These are phyloP conservation scores for Silurus asotus DNA, from an alignment of 2,113 vertebrate genomes.

Conservation along the genomic window DNA sequence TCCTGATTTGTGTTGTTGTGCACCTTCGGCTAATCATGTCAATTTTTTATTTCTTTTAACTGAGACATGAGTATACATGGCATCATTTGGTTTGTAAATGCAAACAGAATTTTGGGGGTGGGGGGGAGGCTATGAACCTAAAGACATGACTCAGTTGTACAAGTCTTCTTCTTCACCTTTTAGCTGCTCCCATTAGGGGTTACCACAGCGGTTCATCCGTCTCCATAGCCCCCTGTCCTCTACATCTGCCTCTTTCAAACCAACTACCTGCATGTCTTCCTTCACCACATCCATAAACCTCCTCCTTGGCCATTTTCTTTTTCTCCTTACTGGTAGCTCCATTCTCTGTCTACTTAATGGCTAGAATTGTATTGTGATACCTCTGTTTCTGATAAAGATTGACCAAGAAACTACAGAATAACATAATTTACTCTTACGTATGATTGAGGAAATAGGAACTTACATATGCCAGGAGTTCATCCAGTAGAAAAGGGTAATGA, in stretches of 20 bases:
- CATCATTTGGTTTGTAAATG: background rate
- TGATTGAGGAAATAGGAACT: background rate
- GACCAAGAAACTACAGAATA: background rate
- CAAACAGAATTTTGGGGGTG: background rate
- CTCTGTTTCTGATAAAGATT: background rate
- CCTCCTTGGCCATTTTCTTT: too few relatives aligned
- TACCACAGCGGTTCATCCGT: too few relatives aligned
- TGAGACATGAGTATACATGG: background rate
- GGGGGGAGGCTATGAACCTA: background rate
- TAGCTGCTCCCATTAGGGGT: too few relatives aligned
- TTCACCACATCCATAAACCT: too few relatives aligned
- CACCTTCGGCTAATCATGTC: background rate
- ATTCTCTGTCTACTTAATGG: background rate
- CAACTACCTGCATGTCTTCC: too few relatives aligned
- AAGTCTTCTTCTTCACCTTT: too few relatives aligned
- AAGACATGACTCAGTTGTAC: background rate
- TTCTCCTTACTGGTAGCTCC: too few relatives aligned
- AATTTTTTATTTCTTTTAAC: background rate
- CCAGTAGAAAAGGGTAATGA: background rate
- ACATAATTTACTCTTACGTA: background rate
- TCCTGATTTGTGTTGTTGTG: constrained; percentile 5
- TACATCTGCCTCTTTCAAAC: too few relatives aligned
- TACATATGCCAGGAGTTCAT: background rate
- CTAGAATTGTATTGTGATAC: background rate
- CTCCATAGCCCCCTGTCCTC: too few relatives aligned